phyloP scores from a whole-genome alignment of 2,797 vertebrate genomes.

The Syndactyla subalaris region DNA sequence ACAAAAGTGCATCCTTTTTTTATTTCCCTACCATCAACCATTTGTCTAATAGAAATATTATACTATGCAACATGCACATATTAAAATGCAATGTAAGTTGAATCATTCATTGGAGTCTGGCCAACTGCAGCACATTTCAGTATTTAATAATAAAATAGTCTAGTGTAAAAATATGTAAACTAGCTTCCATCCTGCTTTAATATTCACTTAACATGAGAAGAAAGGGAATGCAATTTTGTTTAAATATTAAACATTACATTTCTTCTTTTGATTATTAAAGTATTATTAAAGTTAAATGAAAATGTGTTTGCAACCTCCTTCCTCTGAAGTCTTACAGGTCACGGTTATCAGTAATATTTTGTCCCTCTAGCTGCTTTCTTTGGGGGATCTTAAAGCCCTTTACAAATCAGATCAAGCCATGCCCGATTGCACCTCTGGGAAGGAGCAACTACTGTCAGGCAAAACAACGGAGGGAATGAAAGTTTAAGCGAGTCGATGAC shows the following conservation, averaged over 20 bases:
- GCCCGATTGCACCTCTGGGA: not conserved
- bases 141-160: conserved; percentile 72
- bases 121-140: conserved; percentile 70
- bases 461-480: not conserved
- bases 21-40: conserved; percentile 46
- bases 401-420: not conserved
- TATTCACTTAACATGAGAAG: conserved; percentile 70
- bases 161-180: conserved; percentile 75
- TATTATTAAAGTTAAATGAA: conserved; percentile 63
- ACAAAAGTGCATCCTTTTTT: conserved; percentile 61
- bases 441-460: not conserved
- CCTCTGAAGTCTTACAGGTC: conserved; percentile 27
- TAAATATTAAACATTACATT: conserved; percentile 71
- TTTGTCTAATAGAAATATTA: conserved; percentile 72
- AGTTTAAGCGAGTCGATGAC: not conserved
- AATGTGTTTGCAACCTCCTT: conserved; percentile 41
- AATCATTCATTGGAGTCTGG: conserved; percentile 68
- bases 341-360: not conserved
- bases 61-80: conserved; percentile 65
- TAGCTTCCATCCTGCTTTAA: conserved; percentile 73
- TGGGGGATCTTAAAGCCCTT: not conserved
- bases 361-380: not conserved
- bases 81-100: conserved; percentile 72
- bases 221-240: conserved; percentile 68
- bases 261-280: conserved; percentile 73